These are phyloP conservation scores for Neodiprion lecontei DNA, from an alignment of 1,140 invertebrate genomes.

Conservation along the genomic window DNA sequence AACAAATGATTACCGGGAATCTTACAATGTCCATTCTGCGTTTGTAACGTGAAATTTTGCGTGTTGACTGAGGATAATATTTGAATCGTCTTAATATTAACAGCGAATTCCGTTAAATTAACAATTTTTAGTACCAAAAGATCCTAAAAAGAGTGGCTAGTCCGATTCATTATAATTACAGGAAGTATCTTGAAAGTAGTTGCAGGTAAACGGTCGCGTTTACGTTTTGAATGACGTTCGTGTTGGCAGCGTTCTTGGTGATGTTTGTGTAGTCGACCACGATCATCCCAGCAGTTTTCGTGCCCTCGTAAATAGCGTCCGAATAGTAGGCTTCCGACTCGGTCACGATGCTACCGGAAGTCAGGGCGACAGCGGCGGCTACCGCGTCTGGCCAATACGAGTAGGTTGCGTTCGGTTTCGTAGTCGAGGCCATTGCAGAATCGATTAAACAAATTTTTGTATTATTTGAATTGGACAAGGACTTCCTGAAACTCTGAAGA, in stretches of 20 bases:
- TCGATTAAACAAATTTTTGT: slow-evolving; percentile 45
- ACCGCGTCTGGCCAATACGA: slow-evolving; percentile 28
- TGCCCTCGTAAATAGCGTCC: slow-evolving; percentile 25
- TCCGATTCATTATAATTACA: no score
- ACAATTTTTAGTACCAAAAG: no score
- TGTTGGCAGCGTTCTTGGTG: slow-evolving; percentile 34
- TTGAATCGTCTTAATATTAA: no score
- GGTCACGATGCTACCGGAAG: not conserved
- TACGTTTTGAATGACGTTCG: slow-evolving; percentile 36
- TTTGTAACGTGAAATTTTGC: no score
- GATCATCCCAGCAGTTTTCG: slow-evolving; percentile 14
- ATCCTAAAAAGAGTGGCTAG: no score
- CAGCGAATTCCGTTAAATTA: no score
- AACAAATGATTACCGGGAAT: no score
- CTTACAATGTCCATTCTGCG: no score
- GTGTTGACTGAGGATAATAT: no score
- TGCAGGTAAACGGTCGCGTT: slow-evolving; percentile 32
- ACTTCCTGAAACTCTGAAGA: slow-evolving; percentile 41
- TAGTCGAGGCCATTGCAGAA: slow-evolving; percentile 38
- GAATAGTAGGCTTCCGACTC: not conserved
- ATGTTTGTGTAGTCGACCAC: slow-evolving; percentile 38
- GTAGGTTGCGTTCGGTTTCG: slow-evolving; percentile 12
- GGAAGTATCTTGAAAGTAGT: not conserved
- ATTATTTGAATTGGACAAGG: slow-evolving; percentile 39
- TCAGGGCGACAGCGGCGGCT: slow-evolving; percentile 8